Evolutionary conservation across 2,888 invertebrate species (phyloP).

Genomic region (Agriopis marginaria): DNA sequence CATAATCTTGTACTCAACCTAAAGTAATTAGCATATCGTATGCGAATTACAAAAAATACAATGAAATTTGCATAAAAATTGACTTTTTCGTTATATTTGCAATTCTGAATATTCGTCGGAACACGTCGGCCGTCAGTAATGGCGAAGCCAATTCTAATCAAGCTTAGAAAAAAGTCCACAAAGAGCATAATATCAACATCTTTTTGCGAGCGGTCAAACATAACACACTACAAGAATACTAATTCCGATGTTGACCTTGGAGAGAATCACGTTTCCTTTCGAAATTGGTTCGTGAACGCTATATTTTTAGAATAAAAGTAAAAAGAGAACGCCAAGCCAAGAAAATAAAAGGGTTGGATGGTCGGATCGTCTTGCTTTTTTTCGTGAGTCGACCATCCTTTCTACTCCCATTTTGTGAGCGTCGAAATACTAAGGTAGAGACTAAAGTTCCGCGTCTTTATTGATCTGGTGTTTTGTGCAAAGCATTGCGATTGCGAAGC

Average conservation of each 20-base stretch:
- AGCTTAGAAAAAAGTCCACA: conserved; percentile 75
- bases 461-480: conserved; percentile 46
- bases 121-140: conserved; percentile 15
- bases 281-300: conserved; percentile 85
- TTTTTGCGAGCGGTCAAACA: conserved; percentile 81
- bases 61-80: neutral
- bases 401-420: conserved; percentile 67
- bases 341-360: conserved; percentile 80
- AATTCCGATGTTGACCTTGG: conserved; percentile 82
- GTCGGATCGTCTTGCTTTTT: conserved; percentile 75
- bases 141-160: conserved; percentile 69
- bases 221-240: conserved; percentile 81
- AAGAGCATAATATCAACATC: conserved; percentile 77
- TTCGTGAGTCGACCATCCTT: conserved; percentile 71
- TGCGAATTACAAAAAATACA: neutral
- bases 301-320: conserved; percentile 85
- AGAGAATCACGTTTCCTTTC: conserved; percentile 85
- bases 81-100: conserved; percentile 2
- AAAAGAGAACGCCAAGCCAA: conserved; percentile 72
- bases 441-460: conserved; percentile 57
- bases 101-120: neutral
- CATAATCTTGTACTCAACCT: conserved; percentile 2
- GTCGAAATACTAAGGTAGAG: conserved; percentile 54
- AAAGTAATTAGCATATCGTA: neutral
- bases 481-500: conserved; percentile 8